Percentiles rank a stretch among this genome's conserved stretches.
Conservation (phyloP, 2,113 vertebrate species). For the Ciconia maguari region DNA sequence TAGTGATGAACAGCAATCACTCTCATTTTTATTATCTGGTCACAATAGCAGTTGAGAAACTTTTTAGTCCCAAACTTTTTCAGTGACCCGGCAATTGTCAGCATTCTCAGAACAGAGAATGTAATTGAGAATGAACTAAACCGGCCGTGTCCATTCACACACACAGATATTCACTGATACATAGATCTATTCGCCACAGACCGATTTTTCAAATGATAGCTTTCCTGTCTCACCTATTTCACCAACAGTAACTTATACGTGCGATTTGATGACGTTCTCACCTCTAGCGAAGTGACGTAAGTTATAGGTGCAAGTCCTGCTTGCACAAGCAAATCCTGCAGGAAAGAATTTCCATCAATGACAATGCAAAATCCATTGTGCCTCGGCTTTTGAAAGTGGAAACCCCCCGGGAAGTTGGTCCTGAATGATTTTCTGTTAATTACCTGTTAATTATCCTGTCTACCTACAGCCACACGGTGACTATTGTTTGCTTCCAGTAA, state of each 20-base stretch:
- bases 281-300: neutral
- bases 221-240: neutral
- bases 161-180: neutral
- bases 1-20: conserved; percentile 9
- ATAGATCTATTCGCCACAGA: neutral
- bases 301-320: neutral
- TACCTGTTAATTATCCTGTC: neutral
- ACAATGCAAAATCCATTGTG: neutral
- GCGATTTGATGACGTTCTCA: neutral
- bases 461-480: neutral
- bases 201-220: neutral
- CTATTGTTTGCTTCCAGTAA: neutral
- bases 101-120: neutral
- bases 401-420: neutral
- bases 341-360: neutral
- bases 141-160: neutral
- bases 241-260: neutral
- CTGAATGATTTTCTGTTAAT: neutral
- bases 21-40: conserved; percentile 17
- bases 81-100: neutral
- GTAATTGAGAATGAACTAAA: neutral
- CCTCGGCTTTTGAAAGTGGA: neutral
- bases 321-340: conserved; percentile 10
- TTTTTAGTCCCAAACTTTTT: neutral
- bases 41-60: neutral